Conservation (phyloP, 2,113 vertebrate species). For the Corynorhinus townsendii region DNA sequence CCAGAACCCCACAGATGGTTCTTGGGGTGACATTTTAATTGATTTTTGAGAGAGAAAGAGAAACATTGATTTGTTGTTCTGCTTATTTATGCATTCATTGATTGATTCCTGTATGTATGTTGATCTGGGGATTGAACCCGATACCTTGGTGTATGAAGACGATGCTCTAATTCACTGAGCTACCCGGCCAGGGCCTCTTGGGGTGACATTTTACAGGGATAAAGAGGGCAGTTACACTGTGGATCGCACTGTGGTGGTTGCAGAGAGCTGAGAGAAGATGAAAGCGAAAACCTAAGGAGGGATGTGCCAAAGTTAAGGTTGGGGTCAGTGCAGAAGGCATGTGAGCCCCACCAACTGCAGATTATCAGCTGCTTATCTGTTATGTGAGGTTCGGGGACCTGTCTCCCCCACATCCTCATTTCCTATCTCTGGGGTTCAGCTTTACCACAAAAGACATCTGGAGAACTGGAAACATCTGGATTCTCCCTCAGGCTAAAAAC, state of each 20-base stretch:
- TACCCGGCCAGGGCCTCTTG: not conserved
- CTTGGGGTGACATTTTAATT: not conserved
- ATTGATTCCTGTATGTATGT: not conserved
- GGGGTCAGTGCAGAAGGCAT: not conserved
- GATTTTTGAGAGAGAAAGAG: not conserved
- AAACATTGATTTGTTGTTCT: not conserved
- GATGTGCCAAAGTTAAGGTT: not conserved
- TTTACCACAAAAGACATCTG: slow-evolving; percentile 26
- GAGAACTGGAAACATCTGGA: slow-evolving; percentile 65
- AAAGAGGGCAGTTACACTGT: not conserved
- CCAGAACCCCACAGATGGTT: not conserved
- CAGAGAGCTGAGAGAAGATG: not conserved
- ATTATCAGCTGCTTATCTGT: not conserved
- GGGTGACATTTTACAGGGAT: not conserved
- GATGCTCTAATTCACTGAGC: not conserved
- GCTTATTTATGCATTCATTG: not conserved
- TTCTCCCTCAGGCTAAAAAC: slow-evolving; percentile 50
- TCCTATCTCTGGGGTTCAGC: slow-evolving; percentile 8
- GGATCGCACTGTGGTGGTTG: not conserved
- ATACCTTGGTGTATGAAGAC: not conserved
- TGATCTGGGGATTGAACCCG: too few species aligned
- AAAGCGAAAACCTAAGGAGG: not conserved
- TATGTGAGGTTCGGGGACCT: not conserved
- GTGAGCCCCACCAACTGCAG: too few species aligned
- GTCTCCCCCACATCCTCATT: not conserved